A percentile compares a stretch with the other conserved stretches of the same genome.
Conservation (phyloP, 2,888 invertebrate genomes). For the Octonoba sinensis region DNA sequence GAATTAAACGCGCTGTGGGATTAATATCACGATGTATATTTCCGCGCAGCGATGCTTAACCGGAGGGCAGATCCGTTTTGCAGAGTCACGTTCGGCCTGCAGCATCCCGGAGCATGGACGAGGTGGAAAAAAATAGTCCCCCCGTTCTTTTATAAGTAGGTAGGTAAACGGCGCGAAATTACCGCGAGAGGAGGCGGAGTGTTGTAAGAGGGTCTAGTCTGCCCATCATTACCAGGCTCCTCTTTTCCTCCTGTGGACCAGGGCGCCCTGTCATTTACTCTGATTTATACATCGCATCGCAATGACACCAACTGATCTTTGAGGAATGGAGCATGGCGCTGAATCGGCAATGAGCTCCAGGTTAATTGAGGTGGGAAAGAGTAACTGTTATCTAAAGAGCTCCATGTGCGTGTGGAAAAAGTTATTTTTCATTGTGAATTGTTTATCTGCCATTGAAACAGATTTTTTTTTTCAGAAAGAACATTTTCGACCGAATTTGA, state of each 20-base stretch:
- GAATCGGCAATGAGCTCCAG: conserved; percentile 47
- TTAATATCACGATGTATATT: no score
- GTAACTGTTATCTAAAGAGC: no score
- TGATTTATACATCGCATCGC: conserved; percentile 48
- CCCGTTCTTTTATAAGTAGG: conserved; percentile 26
- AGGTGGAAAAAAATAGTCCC: conserved; percentile 6
- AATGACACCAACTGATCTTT: conserved; percentile 57
- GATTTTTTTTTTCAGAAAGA: no score
- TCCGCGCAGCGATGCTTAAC: no score
- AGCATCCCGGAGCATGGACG: neutral
- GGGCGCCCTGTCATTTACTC: conserved; percentile 17
- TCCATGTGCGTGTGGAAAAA: no score
- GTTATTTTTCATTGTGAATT: no score
- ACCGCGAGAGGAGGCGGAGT: conserved; percentile 49
- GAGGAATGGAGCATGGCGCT: conserved; percentile 39
- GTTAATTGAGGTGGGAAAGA: conserved; percentile 17
- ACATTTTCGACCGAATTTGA: no score
- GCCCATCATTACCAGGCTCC: conserved; percentile 38
- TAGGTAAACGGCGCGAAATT: conserved; percentile 43
- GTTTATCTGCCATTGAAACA: no score
- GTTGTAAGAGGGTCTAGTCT: conserved; percentile 19
- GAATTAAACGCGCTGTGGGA: no score
- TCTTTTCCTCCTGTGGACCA: neutral
- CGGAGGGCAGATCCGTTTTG: conserved; percentile 54
- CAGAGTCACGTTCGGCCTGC: conserved; percentile 43